Conservation (phyloP, 2,888 invertebrate genomes). For the Drosophila neoperkinsi region DNA sequence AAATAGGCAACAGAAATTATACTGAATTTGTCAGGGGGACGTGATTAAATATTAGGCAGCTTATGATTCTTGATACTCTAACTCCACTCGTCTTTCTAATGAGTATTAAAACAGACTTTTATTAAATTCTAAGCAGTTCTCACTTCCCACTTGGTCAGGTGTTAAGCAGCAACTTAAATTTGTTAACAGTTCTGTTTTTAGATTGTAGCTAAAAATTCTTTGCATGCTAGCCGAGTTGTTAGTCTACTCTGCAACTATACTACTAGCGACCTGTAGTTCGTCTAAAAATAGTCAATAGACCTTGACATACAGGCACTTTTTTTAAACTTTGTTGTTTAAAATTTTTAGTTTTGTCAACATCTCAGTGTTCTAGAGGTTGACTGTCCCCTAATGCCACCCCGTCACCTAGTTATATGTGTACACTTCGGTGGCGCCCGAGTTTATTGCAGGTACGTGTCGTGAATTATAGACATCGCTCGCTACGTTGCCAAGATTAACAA, state of each 20-base stretch:
- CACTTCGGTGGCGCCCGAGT: slow-evolving; percentile 37
- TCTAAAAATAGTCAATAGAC: neutral
- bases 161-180: neutral
- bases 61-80: slow-evolving; percentile 16
- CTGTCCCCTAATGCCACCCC: neutral
- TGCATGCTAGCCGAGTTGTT: neutral
- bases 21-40: neutral
- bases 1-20: slow-evolving; percentile 25
- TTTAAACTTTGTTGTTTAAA: slow-evolving; percentile 6
- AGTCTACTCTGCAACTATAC: neutral
- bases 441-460: slow-evolving; percentile 76
- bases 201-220: neutral
- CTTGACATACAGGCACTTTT: neutral
- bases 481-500: slow-evolving; percentile 69
- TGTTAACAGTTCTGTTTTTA: neutral
- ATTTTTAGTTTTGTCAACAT: slow-evolving; percentile 14
- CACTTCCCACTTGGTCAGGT: no score
- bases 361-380: slow-evolving; percentile 3
- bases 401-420: slow-evolving; percentile 6
- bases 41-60: neutral
- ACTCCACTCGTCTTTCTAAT: slow-evolving; percentile 11
- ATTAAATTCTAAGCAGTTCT: no score
- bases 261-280: neutral
- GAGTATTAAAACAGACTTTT: slow-evolving; percentile 27
- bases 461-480: slow-evolving; percentile 73